Evolutionary conservation across 1,140 invertebrate genomes (phyloP).

Genomic region (Reticulitermes speratus): DNA sequence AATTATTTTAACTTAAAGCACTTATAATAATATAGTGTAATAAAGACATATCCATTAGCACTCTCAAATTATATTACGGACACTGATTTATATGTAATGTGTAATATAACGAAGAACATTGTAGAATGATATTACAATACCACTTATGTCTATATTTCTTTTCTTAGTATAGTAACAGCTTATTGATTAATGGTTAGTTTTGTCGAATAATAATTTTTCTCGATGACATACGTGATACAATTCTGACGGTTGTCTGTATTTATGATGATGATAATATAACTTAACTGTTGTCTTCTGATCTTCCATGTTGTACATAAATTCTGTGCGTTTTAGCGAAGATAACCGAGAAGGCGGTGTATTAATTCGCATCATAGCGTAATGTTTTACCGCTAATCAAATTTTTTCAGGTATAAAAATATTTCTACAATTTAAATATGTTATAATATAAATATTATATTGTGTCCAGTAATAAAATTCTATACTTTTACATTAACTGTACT

Average conservation of each 20-base stretch:
- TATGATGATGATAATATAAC: not conserved
- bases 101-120: not conserved
- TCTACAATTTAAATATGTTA: not conserved
- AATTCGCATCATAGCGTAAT: not conserved
- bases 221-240: not conserved
- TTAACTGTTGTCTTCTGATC: not conserved
- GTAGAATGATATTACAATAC: not conserved
- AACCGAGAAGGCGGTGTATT: not conserved
- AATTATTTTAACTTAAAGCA: not conserved
- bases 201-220: not conserved
- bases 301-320: not conserved
- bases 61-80: not conserved
- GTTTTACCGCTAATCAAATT: not conserved
- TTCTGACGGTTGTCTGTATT: not conserved
- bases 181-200: not conserved
- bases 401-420: not conserved
- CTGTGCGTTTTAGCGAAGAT: not conserved
- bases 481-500: too few species aligned
- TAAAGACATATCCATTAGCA: not conserved
- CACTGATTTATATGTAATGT: not conserved
- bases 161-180: not conserved
- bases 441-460: constrained; percentile 24
- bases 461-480: not conserved
- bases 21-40: not conserved
- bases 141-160: not conserved